Conservation (phyloP, 2,797 vertebrate species). For the Hypotaenidia okinawae region DNA sequence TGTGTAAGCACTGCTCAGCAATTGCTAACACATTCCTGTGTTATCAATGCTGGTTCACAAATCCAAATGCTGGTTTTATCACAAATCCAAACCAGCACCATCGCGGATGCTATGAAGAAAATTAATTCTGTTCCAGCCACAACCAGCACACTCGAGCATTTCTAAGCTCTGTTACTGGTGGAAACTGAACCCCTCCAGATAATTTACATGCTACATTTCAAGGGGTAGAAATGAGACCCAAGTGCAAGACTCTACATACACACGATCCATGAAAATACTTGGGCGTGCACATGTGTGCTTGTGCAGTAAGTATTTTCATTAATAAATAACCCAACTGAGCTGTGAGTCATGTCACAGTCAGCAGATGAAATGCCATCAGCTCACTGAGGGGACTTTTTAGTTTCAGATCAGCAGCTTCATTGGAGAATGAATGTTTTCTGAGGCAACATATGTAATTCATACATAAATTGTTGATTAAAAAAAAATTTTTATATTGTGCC, state of each 20-base stretch:
- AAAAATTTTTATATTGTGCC: not conserved
- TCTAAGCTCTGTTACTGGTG: not conserved
- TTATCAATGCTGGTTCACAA: too few species aligned
- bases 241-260: not conserved
- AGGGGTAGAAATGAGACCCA: not conserved
- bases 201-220: not conserved
- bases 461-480: not conserved
- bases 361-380: not conserved
- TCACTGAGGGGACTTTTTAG: not conserved
- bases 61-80: not conserved
- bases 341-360: not conserved
- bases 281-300: not conserved
- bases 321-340: not conserved
- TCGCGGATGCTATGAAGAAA: not conserved
- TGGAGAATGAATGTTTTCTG: not conserved
- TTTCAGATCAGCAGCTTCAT: not conserved
- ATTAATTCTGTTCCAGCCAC: not conserved
- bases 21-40: not conserved
- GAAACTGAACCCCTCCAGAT: not conserved
- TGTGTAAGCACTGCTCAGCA: not conserved
- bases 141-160: not conserved
- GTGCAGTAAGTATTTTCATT: conserved; percentile 27
- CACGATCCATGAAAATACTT: not conserved
- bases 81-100: not conserved
- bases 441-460: not conserved